Evolutionary conservation across 2,888 invertebrate genomes (phyloP), one percentile per base, ranked within the genome.

Genomic region (Caradrina clavipalpis): DNA sequence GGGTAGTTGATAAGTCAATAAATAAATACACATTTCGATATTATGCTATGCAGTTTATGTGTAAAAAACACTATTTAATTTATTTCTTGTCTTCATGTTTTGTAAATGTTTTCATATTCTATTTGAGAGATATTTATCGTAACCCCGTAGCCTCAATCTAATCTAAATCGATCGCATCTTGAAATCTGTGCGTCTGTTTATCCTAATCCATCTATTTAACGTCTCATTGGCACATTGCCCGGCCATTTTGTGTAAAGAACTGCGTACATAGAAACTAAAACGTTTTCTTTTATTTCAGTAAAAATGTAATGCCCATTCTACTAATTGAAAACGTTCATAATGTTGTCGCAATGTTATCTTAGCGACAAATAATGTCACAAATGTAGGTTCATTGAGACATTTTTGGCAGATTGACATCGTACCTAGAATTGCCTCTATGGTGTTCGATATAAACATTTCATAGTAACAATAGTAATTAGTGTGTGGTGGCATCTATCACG

Each of bases 141-240:
- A 54, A 57, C 73, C 73, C 22, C 45, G 6, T 80, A 10, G 45
- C 80, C 78, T 60, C 61, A 61, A 75, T 81, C 19, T 69, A 67
- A 80, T 76, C 76, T 70, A 70, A 76, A 64, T 63, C 73, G 65
- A 80, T 73, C 64, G 45, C 59, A 68, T 79, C 76, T 79, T 22
- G 75, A 71, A 66, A 76, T 71, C 70, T 71, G 19, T 59, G 49
- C 54, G 75, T 67, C 49, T 81, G 70, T 73, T 75, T 71, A 72
- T 76, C 19, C 53, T 59, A 59, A 80, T 82, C 58, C 47, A 81
- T 81, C 77, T 76, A 69, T 77, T 75, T 79, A 55, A 76, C 62
- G 56, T 59, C 60, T 21, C 13, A 55, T 53, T 80, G 79, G 79
- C 69, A 2, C n/a, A 19, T 22, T 57, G 79, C 79, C 79, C 45